Conservation (phyloP, 2,113 vertebrate genomes). For the Rallus limicola region DNA sequence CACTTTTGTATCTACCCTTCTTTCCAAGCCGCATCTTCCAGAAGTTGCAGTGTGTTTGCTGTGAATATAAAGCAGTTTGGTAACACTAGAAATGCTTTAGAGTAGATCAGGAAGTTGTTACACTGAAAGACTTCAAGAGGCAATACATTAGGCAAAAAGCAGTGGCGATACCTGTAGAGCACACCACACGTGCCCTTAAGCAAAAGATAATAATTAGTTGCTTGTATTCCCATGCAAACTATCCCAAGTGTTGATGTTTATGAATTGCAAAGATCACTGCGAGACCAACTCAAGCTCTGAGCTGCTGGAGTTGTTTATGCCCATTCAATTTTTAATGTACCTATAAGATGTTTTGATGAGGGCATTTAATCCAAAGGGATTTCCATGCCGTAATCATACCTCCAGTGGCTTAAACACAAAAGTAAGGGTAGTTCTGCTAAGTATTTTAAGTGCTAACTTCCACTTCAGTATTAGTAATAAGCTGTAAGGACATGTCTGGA, state of each 20-base stretch:
- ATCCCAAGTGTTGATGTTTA: conserved; percentile 54
- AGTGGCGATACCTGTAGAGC: conserved; percentile 75
- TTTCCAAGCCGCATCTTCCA: conserved; percentile 28
- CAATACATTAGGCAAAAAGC: conserved; percentile 59
- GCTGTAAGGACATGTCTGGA: conserved; percentile 27
- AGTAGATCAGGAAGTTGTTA: conserved; percentile 36
- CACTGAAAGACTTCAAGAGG: conserved; percentile 59
- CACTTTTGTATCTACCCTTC: conserved; percentile 5
- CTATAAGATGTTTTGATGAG: conserved; percentile 76
- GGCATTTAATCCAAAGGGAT: conserved; percentile 63
- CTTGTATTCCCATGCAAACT: conserved; percentile 69
- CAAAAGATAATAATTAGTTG: conserved; percentile 79
- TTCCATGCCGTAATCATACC: conserved; percentile 49
- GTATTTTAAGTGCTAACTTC: conserved; percentile 53
- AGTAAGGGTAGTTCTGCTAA: conserved; percentile 60
- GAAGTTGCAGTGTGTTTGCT: conserved; percentile 13
- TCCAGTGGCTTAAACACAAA: conserved; percentile 65
- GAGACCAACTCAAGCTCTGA: conserved; percentile 29
- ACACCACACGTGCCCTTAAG: conserved; percentile 76
- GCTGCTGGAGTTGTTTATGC: conserved; percentile 75
- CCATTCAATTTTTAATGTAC: conserved; percentile 76
- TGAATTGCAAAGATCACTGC: conserved; percentile 70
- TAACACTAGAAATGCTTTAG: conserved; percentile 41
- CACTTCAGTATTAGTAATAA: conserved; percentile 45
- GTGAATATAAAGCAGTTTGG: conserved; percentile 45